Base-by-base conservation (phyloP, 2,888 invertebrate species). In the Nasonovia ribisnigri region DNA sequence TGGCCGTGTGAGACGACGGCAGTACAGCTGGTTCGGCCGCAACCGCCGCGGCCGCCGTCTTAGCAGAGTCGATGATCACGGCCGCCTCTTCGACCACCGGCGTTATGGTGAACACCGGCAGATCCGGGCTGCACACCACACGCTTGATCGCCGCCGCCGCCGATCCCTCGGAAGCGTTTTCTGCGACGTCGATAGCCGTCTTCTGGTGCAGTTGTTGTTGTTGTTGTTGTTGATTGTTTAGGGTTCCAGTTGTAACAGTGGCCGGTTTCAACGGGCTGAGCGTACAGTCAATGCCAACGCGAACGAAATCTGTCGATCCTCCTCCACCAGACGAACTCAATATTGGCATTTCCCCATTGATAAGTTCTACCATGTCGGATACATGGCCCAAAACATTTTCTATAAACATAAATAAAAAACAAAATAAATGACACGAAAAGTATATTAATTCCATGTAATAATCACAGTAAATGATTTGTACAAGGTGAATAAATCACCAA, bases 51-150 rank as follows among this genome's bases (percentile, higher is more conserved):
- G 95, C 94, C 29, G 26, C 54, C 26, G 67, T 90, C 51, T 88
- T 95, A 6, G 95, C 95, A 43, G 95, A 95, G 90, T 95, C 95
- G 86, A 95, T 95, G 26, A 94, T 94, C 84, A 94, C 95, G 46
- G 95, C 95, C 89, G 95, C 95, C 54, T 95, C 95, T 20, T 94
- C 94, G 26, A 95, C 94, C 13, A 95, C 94, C 13, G 95, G 95
- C 13, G 95, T 95, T 26, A 95, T 95, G 84, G 95, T 95, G 93
- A 95, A 96, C 5, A 96, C 96, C 16, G 96, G 96, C 94, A 97
- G 95, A 95, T 97, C 97, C 13, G 97, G 97, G 95, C 96, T 97
- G 95, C 97, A 97, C 48, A 97, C 97, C 43, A 97, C 96, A 94
- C 96, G 96, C 95, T 96, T 96, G 88, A 96, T 96, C 95, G 94